Percentiles rank a stretch among this genome's conserved stretches.
Conservation (phyloP, 2,888 invertebrate genomes). For the Macaria notata region DNA sequence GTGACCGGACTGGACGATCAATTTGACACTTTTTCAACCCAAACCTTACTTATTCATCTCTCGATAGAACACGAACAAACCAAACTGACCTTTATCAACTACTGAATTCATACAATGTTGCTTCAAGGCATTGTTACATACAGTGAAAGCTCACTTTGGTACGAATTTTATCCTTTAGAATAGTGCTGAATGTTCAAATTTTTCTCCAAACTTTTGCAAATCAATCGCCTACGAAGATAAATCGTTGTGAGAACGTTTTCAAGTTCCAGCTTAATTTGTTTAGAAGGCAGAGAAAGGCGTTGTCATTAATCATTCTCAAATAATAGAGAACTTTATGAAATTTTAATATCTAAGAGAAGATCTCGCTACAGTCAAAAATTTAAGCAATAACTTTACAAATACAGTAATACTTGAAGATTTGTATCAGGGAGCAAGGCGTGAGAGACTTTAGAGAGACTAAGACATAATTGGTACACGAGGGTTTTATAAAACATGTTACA, state of each 20-base stretch:
- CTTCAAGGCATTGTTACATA: too few relatives aligned
- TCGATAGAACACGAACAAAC: slow-evolving; percentile 5
- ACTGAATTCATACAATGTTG: slow-evolving; percentile 1
- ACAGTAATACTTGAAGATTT: slow-evolving; percentile 59
- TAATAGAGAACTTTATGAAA: slow-evolving; percentile 55
- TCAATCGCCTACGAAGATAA: slow-evolving; percentile 23
- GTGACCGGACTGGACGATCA: slow-evolving; percentile 63
- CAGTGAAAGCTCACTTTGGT: too few relatives aligned
- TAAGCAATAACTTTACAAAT: slow-evolving; percentile 59
- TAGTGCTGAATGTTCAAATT: slow-evolving; percentile 32
- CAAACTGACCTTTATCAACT: slow-evolving; percentile 17
- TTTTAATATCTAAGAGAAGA: slow-evolving; percentile 35
- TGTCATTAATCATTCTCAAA: slow-evolving; percentile 57
- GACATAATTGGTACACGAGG: slow-evolving; percentile 71
- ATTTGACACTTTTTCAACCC: slow-evolving; percentile 60
- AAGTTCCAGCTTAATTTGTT: slow-evolving; percentile 36
- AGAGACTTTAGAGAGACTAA: slow-evolving; percentile 63
- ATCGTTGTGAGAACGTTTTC: slow-evolving; percentile 26
- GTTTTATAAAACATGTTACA: slow-evolving; percentile 70
- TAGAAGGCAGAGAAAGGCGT: slow-evolving; percentile 32
- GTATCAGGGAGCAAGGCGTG: slow-evolving; percentile 62
- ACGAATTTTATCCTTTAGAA: slow-evolving; percentile 14
- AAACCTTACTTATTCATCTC: slow-evolving; percentile 31
- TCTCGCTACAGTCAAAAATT: slow-evolving; percentile 42
- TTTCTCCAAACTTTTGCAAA: slow-evolving; percentile 17